Percentiles rank a stretch among this genome's conserved stretches.
phyloP scores from a whole-genome alignment of 1,140 invertebrate species.

The Drosophila nasuta region DNA sequence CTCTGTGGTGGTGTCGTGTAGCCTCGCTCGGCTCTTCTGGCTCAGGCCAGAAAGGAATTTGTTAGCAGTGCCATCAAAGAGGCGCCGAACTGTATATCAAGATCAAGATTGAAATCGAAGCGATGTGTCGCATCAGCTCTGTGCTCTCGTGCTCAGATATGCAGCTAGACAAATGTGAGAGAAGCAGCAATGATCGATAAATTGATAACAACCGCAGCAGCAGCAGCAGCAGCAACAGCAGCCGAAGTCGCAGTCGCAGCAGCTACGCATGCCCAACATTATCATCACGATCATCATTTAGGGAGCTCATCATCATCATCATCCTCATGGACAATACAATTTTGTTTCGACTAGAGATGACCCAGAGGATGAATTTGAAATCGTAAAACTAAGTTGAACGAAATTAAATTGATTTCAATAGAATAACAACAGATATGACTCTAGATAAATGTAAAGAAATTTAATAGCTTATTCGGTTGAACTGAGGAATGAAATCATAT shows the following conservation, averaged over 20 bases:
- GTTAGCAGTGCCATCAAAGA: constrained; percentile 71
- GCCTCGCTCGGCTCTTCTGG: constrained; percentile 8
- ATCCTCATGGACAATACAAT: constrained; percentile 5
- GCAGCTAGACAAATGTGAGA: constrained; percentile 48
- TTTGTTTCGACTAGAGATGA: constrained; percentile 13
- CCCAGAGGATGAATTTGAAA: background rate
- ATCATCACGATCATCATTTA: constrained; percentile 24
- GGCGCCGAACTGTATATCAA: constrained; percentile 78
- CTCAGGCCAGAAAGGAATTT: constrained; percentile 25
- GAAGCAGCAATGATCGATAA: constrained; percentile 36
- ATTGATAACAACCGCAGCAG: constrained; percentile 23
- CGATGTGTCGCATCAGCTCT: constrained; percentile 50
- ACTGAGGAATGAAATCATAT: no score
- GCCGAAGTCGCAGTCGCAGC: constrained; percentile 1
- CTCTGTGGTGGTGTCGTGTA: constrained; percentile 14
- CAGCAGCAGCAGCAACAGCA: constrained; percentile 6
- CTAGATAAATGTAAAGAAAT: no score
- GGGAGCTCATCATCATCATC: constrained; percentile 15
- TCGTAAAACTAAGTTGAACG: background rate
- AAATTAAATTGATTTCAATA: no score
- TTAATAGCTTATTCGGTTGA: no score
- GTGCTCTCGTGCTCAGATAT: constrained; percentile 25
- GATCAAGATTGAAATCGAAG: constrained; percentile 78
- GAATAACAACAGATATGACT: no score
- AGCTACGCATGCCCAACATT: constrained; percentile 14